Conservation (phyloP, 1,140 invertebrate genomes). For the Acyrthosiphon pisum region DNA sequence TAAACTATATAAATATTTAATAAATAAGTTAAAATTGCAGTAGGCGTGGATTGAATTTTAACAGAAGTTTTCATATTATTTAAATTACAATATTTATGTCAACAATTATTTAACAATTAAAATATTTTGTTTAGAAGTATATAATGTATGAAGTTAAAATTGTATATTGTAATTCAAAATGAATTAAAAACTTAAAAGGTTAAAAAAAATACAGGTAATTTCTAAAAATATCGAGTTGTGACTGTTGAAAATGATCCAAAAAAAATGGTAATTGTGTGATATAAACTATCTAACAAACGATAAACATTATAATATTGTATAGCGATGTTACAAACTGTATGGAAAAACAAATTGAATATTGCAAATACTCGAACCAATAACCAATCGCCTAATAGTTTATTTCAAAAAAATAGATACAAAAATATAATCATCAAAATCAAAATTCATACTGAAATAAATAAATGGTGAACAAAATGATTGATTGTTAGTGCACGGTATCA, state of each 20-base stretch:
- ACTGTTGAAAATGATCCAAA: background rate
- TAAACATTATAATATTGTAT: background rate
- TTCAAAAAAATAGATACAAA: background rate
- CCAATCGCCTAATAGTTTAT: background rate
- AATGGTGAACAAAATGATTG: no score
- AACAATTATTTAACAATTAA: background rate
- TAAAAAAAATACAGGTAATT: background rate
- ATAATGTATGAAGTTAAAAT: background rate
- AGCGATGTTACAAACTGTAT: background rate
- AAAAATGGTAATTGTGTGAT: background rate
- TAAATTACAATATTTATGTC: background rate
- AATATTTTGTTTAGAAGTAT: background rate
- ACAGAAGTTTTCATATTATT: background rate
- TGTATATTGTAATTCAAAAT: background rate
- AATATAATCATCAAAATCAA: background rate
- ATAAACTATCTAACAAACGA: no score
- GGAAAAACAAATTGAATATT: background rate
- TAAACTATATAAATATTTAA: background rate
- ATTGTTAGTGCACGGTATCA: no score
- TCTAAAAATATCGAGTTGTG: background rate
- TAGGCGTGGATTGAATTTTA: background rate
- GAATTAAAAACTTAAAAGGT: background rate
- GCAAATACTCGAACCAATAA: background rate
- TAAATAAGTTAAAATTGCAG: background rate
- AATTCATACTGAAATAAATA: background rate